Conservation (phyloP, 2,888 invertebrate species). For the Eupithecia subfuscata region DNA sequence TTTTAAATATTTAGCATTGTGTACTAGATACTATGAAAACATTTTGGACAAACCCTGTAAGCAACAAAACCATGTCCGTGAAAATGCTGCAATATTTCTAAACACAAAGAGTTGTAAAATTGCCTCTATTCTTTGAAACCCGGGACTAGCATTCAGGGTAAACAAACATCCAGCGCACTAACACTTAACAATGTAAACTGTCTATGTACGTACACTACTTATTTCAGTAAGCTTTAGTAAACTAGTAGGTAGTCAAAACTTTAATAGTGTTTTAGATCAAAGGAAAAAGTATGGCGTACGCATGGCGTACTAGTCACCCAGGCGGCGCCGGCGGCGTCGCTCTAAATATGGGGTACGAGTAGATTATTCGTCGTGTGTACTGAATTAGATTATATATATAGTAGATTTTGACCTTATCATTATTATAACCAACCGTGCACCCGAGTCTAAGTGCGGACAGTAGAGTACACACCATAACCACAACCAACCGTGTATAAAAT, state of each 20-base stretch:
- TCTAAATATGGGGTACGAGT: not conserved
- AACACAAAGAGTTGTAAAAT: slow-evolving; percentile 7
- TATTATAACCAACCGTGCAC: too few species aligned
- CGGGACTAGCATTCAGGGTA: slow-evolving; percentile 28
- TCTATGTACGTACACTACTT: slow-evolving; percentile 18
- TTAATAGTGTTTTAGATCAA: slow-evolving; percentile 39
- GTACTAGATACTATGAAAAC: not conserved
- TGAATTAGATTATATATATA: too few species aligned
- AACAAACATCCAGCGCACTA: slow-evolving; percentile 35
- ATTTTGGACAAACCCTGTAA: not conserved
- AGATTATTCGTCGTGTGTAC: not conserved
- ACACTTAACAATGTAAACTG: slow-evolving; percentile 41
- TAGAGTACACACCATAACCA: too few species aligned
- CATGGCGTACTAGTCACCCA: slow-evolving; percentile 20
- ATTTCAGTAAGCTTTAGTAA: slow-evolving; percentile 13
- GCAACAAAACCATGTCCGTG: not conserved
- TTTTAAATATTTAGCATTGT: not conserved
- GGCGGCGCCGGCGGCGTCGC: not conserved
- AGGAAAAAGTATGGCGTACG: slow-evolving; percentile 31
- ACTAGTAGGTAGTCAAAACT: slow-evolving; percentile 30
- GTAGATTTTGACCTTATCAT: too few species aligned
- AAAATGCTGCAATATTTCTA: not conserved
- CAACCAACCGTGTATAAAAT: not conserved
- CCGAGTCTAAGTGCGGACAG: too few species aligned
- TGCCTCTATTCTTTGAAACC: slow-evolving; percentile 20